Percentiles rank a stretch among this genome's conserved stretches.
phyloP scores from a whole-genome alignment of 2,113 vertebrate genomes.

The Xiphorhynchus elegans region DNA sequence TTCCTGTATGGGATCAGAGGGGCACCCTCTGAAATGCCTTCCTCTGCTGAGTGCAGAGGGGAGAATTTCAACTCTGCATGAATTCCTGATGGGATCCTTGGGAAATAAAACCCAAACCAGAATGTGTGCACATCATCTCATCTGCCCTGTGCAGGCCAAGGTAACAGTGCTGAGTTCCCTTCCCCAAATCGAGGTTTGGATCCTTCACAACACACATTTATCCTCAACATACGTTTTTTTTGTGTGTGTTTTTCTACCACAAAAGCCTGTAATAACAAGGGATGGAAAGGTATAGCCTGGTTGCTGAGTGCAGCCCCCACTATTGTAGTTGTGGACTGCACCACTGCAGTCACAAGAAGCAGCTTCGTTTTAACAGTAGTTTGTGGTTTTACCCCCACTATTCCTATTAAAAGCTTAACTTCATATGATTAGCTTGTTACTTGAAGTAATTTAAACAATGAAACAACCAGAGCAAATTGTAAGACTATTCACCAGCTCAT shows the following conservation, averaged over 20 bases:
- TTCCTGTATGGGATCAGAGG: background rate
- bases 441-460: background rate
- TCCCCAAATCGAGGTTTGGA: background rate
- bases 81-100: background rate
- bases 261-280: background rate
- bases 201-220: background rate
- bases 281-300: background rate
- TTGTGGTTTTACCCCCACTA: background rate
- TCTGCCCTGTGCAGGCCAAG: background rate
- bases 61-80: background rate
- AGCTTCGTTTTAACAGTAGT: background rate
- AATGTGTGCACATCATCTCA: fast-evolving
- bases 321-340: background rate
- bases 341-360: background rate
- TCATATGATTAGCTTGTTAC: background rate
- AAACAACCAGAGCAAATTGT: background rate
- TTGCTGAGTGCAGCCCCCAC: background rate
- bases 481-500: conserved; percentile 1
- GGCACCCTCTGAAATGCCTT: background rate
- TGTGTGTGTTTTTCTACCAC: background rate
- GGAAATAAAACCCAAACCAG: background rate
- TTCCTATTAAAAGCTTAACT: background rate
- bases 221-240: background rate
- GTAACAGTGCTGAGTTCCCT: background rate
- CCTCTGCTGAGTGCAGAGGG: background rate